Conservation (phyloP, 1,140 invertebrate species). For the Nasonia longicornis region DNA sequence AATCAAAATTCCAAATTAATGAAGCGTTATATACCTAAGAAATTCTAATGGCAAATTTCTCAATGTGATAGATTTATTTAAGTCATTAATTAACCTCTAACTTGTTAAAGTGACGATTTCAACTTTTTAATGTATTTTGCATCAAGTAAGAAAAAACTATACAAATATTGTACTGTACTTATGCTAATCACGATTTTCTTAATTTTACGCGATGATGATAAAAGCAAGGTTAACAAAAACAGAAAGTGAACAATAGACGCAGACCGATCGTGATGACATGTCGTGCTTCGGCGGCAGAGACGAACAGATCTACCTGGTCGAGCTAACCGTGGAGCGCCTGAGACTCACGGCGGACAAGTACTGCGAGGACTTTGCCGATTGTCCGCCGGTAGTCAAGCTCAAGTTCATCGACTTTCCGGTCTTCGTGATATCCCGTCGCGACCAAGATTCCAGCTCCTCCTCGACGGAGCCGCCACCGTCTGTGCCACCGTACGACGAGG, state of each 20-base stretch:
- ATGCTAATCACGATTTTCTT: conserved; percentile 7
- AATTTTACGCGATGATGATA: background rate
- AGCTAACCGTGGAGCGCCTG: conserved; percentile 60
- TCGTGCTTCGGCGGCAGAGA: conserved; percentile 61
- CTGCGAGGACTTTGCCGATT: conserved; percentile 54
- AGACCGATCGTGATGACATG: conserved; percentile 51
- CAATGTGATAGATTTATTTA: too few relatives aligned
- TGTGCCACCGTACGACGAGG: conserved; percentile 26
- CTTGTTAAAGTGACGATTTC: too few relatives aligned
- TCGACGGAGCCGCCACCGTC: background rate
- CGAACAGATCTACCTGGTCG: conserved; percentile 60
- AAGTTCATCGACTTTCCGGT: conserved; percentile 64
- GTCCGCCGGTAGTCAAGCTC: conserved; percentile 57
- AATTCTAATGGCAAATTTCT: background rate
- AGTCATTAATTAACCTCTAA: too few relatives aligned
- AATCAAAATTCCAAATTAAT: conserved; percentile 31
- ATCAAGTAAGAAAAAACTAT: too few relatives aligned
- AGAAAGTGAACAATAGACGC: conserved; percentile 10
- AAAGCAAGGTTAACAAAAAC: background rate
- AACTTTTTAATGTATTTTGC: too few relatives aligned
- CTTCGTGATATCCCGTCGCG: conserved; percentile 52
- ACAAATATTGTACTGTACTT: background rate
- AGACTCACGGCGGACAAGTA: conserved; percentile 56
- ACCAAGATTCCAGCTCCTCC: background rate
- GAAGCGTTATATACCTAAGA: background rate